Conservation (phyloP, 2,113 vertebrate species). For the Heliornis fulica region DNA sequence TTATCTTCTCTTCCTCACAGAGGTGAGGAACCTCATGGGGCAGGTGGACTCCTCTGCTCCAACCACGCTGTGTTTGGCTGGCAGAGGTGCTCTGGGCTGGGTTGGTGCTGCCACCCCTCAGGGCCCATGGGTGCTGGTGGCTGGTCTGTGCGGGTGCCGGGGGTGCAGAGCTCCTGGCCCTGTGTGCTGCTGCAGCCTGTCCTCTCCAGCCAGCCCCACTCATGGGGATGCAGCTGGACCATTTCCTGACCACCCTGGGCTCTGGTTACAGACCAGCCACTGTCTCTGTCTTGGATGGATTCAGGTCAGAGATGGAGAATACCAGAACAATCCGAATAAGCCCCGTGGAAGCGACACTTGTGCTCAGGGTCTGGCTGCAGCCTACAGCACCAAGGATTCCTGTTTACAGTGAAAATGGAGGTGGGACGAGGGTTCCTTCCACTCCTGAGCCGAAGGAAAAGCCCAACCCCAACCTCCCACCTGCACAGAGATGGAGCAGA, state of each 20-base stretch:
- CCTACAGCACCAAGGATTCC: neutral
- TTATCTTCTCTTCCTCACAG: neutral
- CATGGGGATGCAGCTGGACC: rapidly evolving
- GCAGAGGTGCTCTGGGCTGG: neutral
- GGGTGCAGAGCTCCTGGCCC: neutral
- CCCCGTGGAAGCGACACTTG: neutral
- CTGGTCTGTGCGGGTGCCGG: neutral
- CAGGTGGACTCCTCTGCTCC: neutral
- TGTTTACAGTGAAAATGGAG: neutral
- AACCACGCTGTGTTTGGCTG: neutral
- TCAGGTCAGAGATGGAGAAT: neutral
- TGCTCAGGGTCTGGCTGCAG: neutral
- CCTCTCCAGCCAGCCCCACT: rapidly evolving
- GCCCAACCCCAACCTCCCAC: neutral
- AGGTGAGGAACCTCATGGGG: neutral
- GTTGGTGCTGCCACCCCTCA: neutral
- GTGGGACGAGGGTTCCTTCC: neutral
- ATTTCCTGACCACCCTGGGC: rapidly evolving
- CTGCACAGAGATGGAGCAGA: neutral
- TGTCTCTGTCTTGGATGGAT: neutral
- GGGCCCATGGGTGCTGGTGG: neutral
- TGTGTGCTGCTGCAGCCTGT: rapidly evolving
- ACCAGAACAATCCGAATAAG: neutral
- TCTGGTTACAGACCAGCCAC: neutral
- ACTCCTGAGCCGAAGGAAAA: neutral